phyloP scores from a whole-genome alignment of 92 coral and sea anemone species.

The Pocillopora meandrina region DNA sequence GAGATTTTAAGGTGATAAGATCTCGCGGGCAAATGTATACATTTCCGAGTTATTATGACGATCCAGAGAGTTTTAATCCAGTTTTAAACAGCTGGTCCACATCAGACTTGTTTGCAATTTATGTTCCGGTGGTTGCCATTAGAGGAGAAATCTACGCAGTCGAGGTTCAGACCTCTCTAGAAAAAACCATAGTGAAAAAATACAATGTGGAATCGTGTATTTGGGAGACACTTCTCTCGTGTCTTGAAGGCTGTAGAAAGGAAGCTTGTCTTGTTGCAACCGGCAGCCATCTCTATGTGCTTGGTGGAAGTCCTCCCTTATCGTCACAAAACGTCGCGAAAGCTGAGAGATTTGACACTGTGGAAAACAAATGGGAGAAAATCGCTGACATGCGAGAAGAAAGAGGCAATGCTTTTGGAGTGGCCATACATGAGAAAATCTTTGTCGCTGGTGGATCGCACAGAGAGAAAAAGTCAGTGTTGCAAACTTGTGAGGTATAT shows the following conservation, averaged over 20 bases:
- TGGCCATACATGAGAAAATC: constrained; percentile 4
- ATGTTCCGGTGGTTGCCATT: neutral
- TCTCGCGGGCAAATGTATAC: neutral
- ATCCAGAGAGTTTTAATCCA: constrained; percentile 16
- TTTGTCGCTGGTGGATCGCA: constrained; percentile 6
- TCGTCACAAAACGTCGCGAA: neutral
- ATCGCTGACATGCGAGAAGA: neutral
- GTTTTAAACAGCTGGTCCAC: neutral
- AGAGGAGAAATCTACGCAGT: constrained; percentile 5
- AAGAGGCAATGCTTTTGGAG: neutral
- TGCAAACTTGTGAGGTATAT: no score
- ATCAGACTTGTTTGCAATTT: neutral
- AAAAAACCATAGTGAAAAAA: neutral
- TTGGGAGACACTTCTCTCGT: constrained; percentile 14
- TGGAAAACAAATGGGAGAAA: constrained; percentile 25
- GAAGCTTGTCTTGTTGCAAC: constrained; percentile 24
- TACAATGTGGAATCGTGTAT: neutral
- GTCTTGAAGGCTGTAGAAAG: neutral
- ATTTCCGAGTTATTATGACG: neutral
- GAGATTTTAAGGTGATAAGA: neutral
- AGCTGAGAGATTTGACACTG: constrained; percentile 13
- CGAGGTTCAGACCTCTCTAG: neutral
- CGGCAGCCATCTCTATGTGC: constrained; percentile 12
- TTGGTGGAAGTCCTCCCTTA: constrained; percentile 1
- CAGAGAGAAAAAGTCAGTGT: neutral